These are phyloP conservation scores for Hanleya hanleyi DNA, from an alignment of 2,888 invertebrate genomes.

Conservation along the genomic window DNA sequence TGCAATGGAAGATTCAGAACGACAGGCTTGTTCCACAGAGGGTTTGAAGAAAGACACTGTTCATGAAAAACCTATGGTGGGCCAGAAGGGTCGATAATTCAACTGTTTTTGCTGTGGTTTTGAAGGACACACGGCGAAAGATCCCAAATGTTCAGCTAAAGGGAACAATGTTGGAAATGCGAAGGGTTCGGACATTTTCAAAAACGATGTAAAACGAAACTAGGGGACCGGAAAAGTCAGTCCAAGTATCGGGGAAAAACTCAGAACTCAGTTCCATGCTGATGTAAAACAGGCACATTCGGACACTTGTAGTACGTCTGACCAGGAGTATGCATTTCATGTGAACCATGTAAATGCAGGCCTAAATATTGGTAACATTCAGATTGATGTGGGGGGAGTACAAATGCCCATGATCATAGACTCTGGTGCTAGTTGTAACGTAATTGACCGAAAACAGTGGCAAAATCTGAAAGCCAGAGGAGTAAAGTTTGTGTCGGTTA, in stretches of 20 bases:
- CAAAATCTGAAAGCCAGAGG: conserved; percentile 20
- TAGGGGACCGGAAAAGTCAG: not conserved
- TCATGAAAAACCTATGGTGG: too few relatives aligned
- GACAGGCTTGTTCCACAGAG: not conserved
- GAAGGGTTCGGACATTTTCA: conserved; percentile 13
- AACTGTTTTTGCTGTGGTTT: not conserved
- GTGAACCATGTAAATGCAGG: not conserved
- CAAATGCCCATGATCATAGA: conserved; percentile 21
- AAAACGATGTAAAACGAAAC: conserved; percentile 9
- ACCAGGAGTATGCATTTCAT: too few relatives aligned
- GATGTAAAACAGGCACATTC: too few relatives aligned
- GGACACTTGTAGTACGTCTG: too few relatives aligned
- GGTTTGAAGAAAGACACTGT: too few relatives aligned
- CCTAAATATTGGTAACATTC: not conserved
- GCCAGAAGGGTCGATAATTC: too few relatives aligned
- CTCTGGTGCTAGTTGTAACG: conserved; percentile 28
- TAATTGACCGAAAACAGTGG: conserved; percentile 21
- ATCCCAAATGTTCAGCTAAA: conserved; percentile 10
- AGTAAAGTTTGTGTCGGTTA: conserved; percentile 20
- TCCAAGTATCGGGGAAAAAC: too few relatives aligned
- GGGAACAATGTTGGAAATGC: conserved; percentile 18
- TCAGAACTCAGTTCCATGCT: too few relatives aligned
- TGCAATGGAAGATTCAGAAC: not conserved
- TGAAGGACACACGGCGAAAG: conserved; percentile 1
- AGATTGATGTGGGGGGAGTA: conserved; percentile 10